A percentile compares a stretch with the other conserved stretches of the same genome.
Evolutionary conservation across 2,113 vertebrate genomes (phyloP).

Genomic region (Serilophus lunatus): DNA sequence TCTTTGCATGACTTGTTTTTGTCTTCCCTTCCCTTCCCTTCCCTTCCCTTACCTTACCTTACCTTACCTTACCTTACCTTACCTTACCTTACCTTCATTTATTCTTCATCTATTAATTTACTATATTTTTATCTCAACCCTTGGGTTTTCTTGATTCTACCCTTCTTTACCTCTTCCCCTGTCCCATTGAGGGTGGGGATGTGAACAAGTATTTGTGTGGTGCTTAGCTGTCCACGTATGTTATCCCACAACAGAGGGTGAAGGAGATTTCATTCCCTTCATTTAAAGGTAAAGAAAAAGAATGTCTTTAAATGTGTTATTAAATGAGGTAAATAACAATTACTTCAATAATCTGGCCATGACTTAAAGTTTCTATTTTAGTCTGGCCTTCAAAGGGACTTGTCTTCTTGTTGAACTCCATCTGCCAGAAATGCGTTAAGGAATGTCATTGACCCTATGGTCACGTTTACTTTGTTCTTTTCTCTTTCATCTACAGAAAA

Average conservation of each 20-base stretch:
- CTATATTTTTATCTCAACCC: background rate
- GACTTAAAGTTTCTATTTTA: background rate
- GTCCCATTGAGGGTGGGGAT: accelerated
- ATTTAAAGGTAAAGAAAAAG: background rate
- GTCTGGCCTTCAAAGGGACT: background rate
- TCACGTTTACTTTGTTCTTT: background rate
- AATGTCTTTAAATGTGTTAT: background rate
- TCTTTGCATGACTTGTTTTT: background rate
- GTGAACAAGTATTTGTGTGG: accelerated
- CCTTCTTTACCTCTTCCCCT: background rate
- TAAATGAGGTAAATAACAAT: background rate
- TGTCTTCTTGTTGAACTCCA: background rate
- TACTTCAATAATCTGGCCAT: background rate
- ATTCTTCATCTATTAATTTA: background rate
- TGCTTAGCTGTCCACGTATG: background rate
- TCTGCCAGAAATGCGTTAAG: background rate
- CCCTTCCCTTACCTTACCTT: background rate
- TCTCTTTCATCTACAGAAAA: background rate
- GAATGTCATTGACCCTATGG: background rate
- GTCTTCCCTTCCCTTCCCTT: background rate
- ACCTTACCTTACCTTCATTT: no score
- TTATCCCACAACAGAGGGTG: accelerated
- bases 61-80: no score
- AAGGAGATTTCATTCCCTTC: background rate
- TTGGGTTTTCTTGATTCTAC: background rate